These are phyloP conservation scores for Sporophila hypoxantha DNA, from an alignment of 2,113 vertebrate genomes.

Conservation along the genomic window DNA sequence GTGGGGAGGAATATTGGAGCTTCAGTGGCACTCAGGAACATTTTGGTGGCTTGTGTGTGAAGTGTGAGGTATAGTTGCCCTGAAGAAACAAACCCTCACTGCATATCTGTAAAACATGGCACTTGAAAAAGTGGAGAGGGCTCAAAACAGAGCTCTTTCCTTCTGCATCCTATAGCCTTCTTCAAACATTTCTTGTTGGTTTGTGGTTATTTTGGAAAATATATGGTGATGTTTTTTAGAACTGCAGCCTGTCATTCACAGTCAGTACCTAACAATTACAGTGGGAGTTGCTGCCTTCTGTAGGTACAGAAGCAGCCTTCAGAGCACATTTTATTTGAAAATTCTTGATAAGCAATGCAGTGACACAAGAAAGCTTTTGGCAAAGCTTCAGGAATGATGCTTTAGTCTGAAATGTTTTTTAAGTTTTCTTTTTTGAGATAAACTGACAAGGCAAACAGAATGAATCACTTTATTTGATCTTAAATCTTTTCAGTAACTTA, in stretches of 20 bases:
- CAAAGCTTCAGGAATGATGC: neutral
- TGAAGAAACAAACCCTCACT: neutral
- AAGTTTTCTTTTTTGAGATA: neutral
- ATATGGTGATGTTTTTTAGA: neutral
- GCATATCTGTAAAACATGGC: neutral
- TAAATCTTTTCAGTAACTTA: neutral
- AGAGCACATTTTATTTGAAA: neutral
- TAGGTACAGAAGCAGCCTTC: neutral
- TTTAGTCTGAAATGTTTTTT: neutral
- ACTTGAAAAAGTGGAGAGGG: neutral
- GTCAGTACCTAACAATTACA: neutral
- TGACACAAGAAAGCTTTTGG: conserved; percentile 10
- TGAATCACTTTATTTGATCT: neutral
- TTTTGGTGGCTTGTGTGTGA: neutral
- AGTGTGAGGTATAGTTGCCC: neutral
- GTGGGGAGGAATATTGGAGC: neutral
- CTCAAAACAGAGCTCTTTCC: neutral
- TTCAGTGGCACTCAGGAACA: neutral
- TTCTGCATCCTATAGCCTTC: neutral
- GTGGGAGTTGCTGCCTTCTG: neutral
- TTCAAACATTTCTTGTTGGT: neutral
- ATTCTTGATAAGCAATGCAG: neutral
- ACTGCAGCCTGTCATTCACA: neutral
- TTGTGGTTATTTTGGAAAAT: neutral
- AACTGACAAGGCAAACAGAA: neutral